A percentile compares a stretch with the other conserved stretches of the same genome.
Evolutionary conservation across 2,888 invertebrate species (phyloP).

Genomic region (Aplocera efformata): DNA sequence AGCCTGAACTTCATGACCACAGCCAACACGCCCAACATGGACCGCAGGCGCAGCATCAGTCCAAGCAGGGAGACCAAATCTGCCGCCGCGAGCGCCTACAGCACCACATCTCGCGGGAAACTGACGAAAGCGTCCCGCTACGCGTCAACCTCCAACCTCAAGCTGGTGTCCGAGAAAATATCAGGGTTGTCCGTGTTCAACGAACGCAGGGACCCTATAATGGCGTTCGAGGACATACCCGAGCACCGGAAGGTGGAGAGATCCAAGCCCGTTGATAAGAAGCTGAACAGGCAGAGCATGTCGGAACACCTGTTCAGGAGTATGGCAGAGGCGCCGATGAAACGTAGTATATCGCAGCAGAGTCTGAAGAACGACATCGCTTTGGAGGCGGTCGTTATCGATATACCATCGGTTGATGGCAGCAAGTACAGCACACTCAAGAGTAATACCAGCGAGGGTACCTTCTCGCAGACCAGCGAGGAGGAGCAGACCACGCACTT

Average conservation of each 20-base stretch:
- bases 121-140: slow-evolving; percentile 53
- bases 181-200: slow-evolving; percentile 69
- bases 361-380: slow-evolving; percentile 65
- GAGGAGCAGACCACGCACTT: slow-evolving; percentile 41
- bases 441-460: slow-evolving; percentile 37
- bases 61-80: slow-evolving; percentile 52
- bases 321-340: slow-evolving; percentile 35
- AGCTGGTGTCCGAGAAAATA: slow-evolving; percentile 66
- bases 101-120: slow-evolving; percentile 52
- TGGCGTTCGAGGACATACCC: slow-evolving; percentile 53
- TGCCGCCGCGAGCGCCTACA: slow-evolving; percentile 46
- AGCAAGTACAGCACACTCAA: slow-evolving; percentile 48
- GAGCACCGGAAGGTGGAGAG: slow-evolving; percentile 17
- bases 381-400: slow-evolving; percentile 67
- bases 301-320: slow-evolving; percentile 54
- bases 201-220: slow-evolving; percentile 59
- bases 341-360: slow-evolving; percentile 62
- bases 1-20: slow-evolving; percentile 67
- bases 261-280: slow-evolving; percentile 40
- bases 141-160: slow-evolving; percentile 66
- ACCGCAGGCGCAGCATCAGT: slow-evolving; percentile 57
- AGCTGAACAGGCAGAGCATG: slow-evolving; percentile 54
- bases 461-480: slow-evolving; percentile 36
- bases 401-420: slow-evolving; percentile 51
- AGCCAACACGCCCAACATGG: slow-evolving; percentile 54